These are phyloP conservation scores for Drosophila multiciliata DNA, from an alignment of 2,888 invertebrate species.

Conservation along the genomic window DNA sequence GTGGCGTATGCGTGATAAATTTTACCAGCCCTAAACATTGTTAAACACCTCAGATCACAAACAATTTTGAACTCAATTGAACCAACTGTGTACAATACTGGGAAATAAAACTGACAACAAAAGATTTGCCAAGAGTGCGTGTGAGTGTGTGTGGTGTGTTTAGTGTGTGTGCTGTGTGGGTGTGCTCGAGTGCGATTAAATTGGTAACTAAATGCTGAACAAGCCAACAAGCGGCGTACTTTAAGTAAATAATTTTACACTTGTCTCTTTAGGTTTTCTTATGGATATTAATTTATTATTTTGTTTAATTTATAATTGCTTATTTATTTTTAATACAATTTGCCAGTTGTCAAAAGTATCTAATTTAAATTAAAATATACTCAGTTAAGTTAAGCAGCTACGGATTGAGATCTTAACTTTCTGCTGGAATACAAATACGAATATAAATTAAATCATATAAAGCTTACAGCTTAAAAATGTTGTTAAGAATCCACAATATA, in stretches of 20 bases:
- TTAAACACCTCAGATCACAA: constrained; percentile 15
- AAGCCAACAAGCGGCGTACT: neutral
- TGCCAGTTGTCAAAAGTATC: neutral
- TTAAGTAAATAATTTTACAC: constrained; percentile 4
- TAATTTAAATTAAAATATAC: neutral
- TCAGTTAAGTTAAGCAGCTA: neutral
- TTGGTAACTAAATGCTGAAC: constrained; percentile 1
- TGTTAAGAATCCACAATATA: constrained; percentile 25
- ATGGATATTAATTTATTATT: neutral
- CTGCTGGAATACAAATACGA: constrained; percentile 2
- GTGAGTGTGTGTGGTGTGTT: neutral
- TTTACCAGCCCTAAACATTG: constrained; percentile 12
- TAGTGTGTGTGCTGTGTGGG: neutral
- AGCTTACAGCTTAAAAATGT: constrained; percentile 41
- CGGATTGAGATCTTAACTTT: constrained; percentile 3
- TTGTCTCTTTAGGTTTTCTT: neutral
- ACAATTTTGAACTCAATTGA: constrained; percentile 3
- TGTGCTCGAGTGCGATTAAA: neutral
- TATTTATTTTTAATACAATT: neutral
- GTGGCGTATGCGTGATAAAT: constrained; percentile 24
- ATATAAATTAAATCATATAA: constrained; percentile 47
- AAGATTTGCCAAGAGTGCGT: constrained; percentile 15
- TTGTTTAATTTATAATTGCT: neutral
- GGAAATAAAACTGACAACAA: constrained; percentile 22
- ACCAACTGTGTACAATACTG: constrained; percentile 6